Conservation (phyloP, 2,888 invertebrate species). For the Thereva unica region DNA sequence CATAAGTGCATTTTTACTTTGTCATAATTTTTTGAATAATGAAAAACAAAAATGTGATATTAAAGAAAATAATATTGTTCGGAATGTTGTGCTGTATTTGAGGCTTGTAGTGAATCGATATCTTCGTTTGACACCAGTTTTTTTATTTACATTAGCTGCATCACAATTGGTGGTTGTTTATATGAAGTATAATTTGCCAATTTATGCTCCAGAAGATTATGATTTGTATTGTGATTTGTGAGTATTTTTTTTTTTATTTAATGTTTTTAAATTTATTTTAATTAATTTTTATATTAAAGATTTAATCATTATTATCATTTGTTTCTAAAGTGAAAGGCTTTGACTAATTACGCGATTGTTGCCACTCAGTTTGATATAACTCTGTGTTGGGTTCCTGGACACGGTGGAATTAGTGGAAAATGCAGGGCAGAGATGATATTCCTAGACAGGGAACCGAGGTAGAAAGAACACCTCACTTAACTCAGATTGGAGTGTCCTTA, state of each 20-base stretch:
- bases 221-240: conserved; percentile 12
- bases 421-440: too few species aligned
- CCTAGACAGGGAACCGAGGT: too few species aligned
- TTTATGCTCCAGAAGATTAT: neutral
- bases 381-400: too few species aligned
- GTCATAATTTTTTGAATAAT: conserved; percentile 23
- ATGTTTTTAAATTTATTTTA: too few species aligned
- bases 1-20: conserved; percentile 12
- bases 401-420: too few species aligned
- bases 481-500: too few species aligned
- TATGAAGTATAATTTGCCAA: conserved; percentile 4
- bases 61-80: neutral
- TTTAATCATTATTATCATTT: too few species aligned
- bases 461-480: too few species aligned
- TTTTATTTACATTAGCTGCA: conserved; percentile 6
- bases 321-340: too few species aligned
- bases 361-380: too few species aligned
- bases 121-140: conserved; percentile 11
- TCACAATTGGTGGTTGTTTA: conserved; percentile 13
- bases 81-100: conserved; percentile 3
- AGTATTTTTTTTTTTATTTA: conserved; percentile 6
- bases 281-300: too few species aligned
- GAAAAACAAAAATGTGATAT: neutral
- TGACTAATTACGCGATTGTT: too few species aligned
- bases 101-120: conserved; percentile 18